These are phyloP conservation scores for Gobio gobio DNA, from an alignment of 2,113 vertebrate genomes.

Conservation along the genomic window DNA sequence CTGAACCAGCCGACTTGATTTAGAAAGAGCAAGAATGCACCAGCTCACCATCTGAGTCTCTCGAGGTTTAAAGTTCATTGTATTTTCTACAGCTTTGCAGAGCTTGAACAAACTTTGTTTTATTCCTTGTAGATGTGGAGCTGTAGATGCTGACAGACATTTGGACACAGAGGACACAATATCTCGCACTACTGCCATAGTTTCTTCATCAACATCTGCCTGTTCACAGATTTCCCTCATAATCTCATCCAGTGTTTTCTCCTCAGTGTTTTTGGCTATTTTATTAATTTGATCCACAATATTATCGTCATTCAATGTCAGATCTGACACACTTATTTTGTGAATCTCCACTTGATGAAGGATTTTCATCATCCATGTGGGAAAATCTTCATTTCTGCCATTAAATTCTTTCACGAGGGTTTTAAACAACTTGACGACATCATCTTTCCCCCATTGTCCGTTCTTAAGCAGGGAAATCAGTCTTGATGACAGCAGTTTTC, in stretches of 20 bases:
- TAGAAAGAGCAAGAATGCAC: conserved; percentile 68
- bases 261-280: neutral
- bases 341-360: conserved; percentile 26
- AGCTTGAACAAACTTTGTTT: neutral
- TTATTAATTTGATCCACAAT: neutral
- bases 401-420: conserved; percentile 57
- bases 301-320: neutral
- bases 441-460: neutral
- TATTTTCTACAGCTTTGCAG: neutral
- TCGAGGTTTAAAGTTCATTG: conserved; percentile 31
- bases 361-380: neutral
- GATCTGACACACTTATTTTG: neutral
- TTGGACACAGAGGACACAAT: neutral
- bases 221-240: neutral
- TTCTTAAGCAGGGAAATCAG: conserved; percentile 33
- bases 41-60: conserved; percentile 71
- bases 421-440: conserved; percentile 45
- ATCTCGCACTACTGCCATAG: neutral
- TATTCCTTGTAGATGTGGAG: neutral
- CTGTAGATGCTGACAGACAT: neutral
- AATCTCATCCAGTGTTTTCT: neutral
- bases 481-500: conserved; percentile 1
- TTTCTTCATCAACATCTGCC: neutral
- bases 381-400: neutral
- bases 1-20: conserved; percentile 62